Base-by-base conservation (phyloP, 2,797 vertebrate genomes). In the Thunnus albacares region DNA sequence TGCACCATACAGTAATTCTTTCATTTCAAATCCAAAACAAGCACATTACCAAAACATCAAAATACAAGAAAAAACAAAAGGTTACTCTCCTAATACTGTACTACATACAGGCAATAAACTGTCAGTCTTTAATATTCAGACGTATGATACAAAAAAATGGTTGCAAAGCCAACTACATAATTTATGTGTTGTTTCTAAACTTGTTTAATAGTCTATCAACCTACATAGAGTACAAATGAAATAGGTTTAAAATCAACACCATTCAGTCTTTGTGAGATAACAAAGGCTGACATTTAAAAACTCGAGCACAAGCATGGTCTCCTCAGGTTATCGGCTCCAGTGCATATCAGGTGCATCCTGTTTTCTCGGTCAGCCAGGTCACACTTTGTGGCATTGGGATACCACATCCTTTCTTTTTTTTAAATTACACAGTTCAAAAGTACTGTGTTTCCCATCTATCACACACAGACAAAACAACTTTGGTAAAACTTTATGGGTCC, bases 271-370 rank as follows among this genome's bases (percentile, higher is more conserved):
- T 20, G 35, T 56, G 62, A 52, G 10, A 56, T 22, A 77, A 71
- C 76, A 86, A 82, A 75, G 63, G 45, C 11, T 75, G 80, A 77
- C 63, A 79, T 86, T 83, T 85, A 6, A 79, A 84, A 78, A 73
- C 14, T 1, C 5, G 35, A 49, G 53, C n/a, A 58, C 52, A 62
- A 43, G 41, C 55, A 35, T 5, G 3, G 38, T 55, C 45, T 58
- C 51, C 18, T 9, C 47, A 61, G 60, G 76, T 76, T 84, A 83
- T 87, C 81, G 26, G 26, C 53, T 52, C 9, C 71, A 59, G 38
- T 66, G 64, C 45, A 70, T 56, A 71, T 75, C 41, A 75, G 43
- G 76, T 58, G 43, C 66, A 75, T 87, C 86, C 82, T 92, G 86
- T 89, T 85, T 82, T 72, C 67, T 69, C 18, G 4, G 15, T 45